Evolutionary conservation across 2,113 vertebrate genomes (phyloP), one percentile per base, ranked within the genome.

Genomic region (Garra rufa): DNA sequence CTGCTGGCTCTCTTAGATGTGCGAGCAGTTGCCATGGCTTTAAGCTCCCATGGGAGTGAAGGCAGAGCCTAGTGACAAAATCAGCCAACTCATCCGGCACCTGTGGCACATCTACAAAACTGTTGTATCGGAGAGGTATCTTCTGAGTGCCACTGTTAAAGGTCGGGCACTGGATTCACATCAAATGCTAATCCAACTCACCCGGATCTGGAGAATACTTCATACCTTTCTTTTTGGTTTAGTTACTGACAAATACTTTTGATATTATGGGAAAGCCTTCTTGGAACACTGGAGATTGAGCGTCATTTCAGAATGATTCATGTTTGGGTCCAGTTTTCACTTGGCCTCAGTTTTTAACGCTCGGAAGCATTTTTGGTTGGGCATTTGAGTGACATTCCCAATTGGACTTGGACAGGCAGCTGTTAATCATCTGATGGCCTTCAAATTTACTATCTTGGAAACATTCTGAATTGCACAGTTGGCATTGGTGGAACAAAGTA

Each of bases 1-100:
- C 86, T 86, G 83, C 86, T 88, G 83, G 38, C 74, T 76, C 76
- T 85, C 50, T 89, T 81, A 89, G 88, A 87, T 89, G 87, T 88
- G 82, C n/a, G 46, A 86, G 82, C 85, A 63, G 90, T 91, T 91
- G 85, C 89, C 87, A 91, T 91, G 86, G 89, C 87, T 90, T 86
- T 86, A 55, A 43, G 74, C 83, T 86, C 85, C 82, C 65, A 10
- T 26, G 83, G 87, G 89, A 87, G 74, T 61, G 76, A 48, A 85
- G 83, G 85, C 80, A 44, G 84, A 81, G 82, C 85, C 84, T 86
- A 74, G 86, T 82, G 88, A 86, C 84, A 82, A 82, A 85, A 89
- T 88, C 86, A 86, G 70, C 77, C 81, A 61, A 83, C 85, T 84
- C 86, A 87, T 88, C 81, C 78, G 76, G 85, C 90, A 91, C 90